Evolutionary conservation across 2,113 vertebrate species (phyloP).

Genomic region (Phalacrocorax aristotelis): DNA sequence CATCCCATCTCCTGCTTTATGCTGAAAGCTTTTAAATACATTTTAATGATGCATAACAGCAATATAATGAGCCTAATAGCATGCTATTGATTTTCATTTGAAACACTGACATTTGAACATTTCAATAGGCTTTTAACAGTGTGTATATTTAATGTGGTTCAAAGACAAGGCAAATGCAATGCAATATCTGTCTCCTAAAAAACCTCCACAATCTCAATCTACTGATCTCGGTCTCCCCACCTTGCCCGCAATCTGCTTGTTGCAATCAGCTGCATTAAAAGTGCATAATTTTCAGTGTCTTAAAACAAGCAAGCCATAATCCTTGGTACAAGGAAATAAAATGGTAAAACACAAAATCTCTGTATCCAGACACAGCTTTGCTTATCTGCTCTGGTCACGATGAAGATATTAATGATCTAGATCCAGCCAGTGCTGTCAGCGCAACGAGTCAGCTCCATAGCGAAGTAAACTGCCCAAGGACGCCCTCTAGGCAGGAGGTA

Average conservation of each 20-base stretch:
- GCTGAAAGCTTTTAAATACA: conserved; percentile 54
- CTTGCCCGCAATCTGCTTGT: background rate
- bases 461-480: background rate
- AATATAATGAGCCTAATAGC: conserved; percentile 49
- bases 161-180: conserved; percentile 1
- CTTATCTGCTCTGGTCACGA: background rate
- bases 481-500: background rate
- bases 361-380: background rate
- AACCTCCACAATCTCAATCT: background rate
- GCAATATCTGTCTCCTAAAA: background rate
- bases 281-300: background rate
- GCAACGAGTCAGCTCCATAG: fast-evolving
- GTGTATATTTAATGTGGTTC: conserved; percentile 56
- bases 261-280: background rate
- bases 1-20: conserved; percentile 4
- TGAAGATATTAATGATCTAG: background rate
- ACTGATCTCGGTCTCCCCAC: background rate
- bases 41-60: conserved; percentile 41
- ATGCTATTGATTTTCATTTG: conserved; percentile 64
- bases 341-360: background rate
- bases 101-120: conserved; percentile 39
- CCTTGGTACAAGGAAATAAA: background rate
- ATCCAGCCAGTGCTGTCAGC: background rate
- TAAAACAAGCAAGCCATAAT: background rate
- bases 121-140: conserved; percentile 36